Evolutionary conservation across 1,140 invertebrate genomes (phyloP).

Genomic region (Calephelis nemesis): DNA sequence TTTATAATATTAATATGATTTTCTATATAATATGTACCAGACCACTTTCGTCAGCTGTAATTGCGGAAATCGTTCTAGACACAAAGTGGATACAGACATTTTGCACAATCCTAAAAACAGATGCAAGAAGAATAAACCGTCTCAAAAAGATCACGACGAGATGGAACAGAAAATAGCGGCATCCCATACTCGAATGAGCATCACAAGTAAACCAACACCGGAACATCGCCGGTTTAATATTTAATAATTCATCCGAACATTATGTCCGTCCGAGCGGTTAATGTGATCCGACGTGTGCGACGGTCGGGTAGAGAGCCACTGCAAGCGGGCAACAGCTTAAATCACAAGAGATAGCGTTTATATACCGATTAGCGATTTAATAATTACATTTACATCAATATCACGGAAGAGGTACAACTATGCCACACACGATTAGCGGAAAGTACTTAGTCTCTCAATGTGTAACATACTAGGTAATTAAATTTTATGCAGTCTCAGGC

Average conservation of each 20-base stretch:
- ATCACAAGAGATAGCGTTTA: slow-evolving; percentile 24
- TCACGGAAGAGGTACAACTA: no score
- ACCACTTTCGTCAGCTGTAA: no score
- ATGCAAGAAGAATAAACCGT: slow-evolving; percentile 8
- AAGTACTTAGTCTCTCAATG: no score
- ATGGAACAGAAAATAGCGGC: slow-evolving; percentile 21
- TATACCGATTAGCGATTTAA: background rate
- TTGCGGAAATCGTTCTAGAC: no score
- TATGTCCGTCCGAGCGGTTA: slow-evolving; percentile 48
- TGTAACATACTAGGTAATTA: no score
- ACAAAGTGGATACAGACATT: no score
- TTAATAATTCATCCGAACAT: slow-evolving; percentile 61
- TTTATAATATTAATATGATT: no score
- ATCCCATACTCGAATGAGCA: slow-evolving; percentile 23
- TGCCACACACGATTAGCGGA: no score
- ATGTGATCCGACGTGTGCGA: slow-evolving; percentile 51
- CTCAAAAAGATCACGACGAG: slow-evolving; percentile 2
- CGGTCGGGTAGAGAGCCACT: slow-evolving; percentile 23
- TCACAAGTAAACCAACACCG: slow-evolving; percentile 45
- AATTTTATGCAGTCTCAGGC: no score
- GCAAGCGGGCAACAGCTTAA: slow-evolving; percentile 24
- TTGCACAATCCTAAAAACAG: slow-evolving; percentile 6
- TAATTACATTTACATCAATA: background rate
- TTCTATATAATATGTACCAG: no score
- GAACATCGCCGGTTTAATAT: slow-evolving; percentile 51